A percentile compares a stretch with the other conserved stretches of the same genome.
Conservation (phyloP, 2,888 invertebrate species). For the Uropetala carovei region DNA sequence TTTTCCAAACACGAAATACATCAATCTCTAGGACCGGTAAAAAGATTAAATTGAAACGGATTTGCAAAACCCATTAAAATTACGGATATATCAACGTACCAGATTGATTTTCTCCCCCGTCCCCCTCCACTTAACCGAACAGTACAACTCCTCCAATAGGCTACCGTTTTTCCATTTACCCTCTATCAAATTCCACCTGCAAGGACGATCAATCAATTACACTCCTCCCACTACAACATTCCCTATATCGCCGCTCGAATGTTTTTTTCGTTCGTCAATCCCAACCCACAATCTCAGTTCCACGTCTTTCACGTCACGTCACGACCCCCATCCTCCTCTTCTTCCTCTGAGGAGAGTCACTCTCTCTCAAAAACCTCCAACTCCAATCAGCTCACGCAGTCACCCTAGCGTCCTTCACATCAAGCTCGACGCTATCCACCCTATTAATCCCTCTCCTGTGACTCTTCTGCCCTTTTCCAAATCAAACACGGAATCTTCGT, state of each 20-base stretch:
- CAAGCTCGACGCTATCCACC: neutral
- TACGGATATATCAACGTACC: conserved; percentile 11
- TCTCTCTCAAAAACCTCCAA: neutral
- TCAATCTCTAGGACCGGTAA: conserved; percentile 29
- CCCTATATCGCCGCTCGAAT: neutral
- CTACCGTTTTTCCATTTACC: conserved; percentile 55
- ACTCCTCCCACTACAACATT: conserved; percentile 36
- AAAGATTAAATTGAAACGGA: conserved; percentile 46
- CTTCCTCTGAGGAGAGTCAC: neutral
- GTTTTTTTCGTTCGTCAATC: conserved; percentile 42
- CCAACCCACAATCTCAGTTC: neutral
- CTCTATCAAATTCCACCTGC: conserved; percentile 49
- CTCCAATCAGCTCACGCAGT: neutral
- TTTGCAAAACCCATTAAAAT: conserved; percentile 58
- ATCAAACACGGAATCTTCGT: no score
- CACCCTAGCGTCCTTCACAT: conserved; percentile 3
- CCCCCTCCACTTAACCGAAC: neutral
- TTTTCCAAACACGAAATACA: conserved; percentile 50
- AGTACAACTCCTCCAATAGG: neutral
- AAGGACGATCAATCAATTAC: conserved; percentile 57
- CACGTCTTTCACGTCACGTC: conserved; percentile 31
- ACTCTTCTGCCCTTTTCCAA: no score
- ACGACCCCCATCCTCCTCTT: neutral
- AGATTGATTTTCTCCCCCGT: neutral
- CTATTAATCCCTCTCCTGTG: no score